Conservation (phyloP, 2,797 vertebrate genomes). For the Megalops cyprinoides region DNA sequence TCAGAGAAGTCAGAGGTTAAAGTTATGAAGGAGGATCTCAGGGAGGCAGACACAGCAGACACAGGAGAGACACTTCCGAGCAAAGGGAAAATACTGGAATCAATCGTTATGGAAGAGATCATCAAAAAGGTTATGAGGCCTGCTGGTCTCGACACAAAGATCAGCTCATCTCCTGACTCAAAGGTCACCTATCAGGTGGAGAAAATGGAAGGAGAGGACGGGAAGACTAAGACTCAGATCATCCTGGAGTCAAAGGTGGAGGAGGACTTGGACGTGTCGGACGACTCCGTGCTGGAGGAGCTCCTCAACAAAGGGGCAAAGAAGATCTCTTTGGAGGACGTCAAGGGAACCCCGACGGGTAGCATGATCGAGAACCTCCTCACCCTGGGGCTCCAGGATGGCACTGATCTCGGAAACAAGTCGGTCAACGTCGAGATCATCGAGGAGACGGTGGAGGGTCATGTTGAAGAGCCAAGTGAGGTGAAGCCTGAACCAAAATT, state of each 20-base stretch:
- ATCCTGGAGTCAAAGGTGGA: constrained; percentile 85
- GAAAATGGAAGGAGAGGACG: constrained; percentile 80
- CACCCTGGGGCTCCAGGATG: constrained; percentile 74
- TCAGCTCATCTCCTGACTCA: constrained; percentile 70
- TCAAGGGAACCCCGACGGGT: constrained; percentile 76
- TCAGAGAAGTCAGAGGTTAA: constrained; percentile 35
- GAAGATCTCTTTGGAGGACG: constrained; percentile 76
- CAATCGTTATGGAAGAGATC: constrained; percentile 82
- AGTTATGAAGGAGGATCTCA: constrained; percentile 35
- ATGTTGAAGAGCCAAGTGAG: constrained; percentile 65
- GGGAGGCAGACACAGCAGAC: constrained; percentile 34
- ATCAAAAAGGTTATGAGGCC: constrained; percentile 86
- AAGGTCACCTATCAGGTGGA: constrained; percentile 81
- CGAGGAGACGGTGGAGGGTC: constrained; percentile 80
- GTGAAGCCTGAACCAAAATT: constrained; percentile 64
- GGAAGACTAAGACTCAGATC: constrained; percentile 83
- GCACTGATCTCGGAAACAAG: constrained; percentile 68
- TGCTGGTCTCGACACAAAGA: constrained; percentile 67
- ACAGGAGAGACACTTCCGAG: constrained; percentile 31
- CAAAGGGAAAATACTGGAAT: constrained; percentile 70
- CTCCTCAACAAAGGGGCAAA: constrained; percentile 75
- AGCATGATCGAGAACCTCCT: constrained; percentile 82
- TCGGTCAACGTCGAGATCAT: constrained; percentile 88
- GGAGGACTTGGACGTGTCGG: constrained; percentile 79
- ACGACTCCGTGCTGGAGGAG: constrained; percentile 68